Percentiles rank a stretch among this genome's conserved stretches.
Conservation (phyloP, 2,888 invertebrate genomes). For the Agrotis segetum region DNA sequence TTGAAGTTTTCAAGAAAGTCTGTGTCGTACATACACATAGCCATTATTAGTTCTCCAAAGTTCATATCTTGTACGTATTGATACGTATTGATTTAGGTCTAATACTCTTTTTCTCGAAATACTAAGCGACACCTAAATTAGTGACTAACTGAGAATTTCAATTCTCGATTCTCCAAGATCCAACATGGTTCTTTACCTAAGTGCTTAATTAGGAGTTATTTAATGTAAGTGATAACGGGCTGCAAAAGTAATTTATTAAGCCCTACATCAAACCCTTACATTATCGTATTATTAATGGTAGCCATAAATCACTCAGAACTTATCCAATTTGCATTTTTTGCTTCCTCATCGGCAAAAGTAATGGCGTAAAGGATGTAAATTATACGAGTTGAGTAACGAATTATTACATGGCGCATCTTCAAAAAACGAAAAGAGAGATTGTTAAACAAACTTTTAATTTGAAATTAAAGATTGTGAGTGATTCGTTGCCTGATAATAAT, state of each 20-base stretch:
- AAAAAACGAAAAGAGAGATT: too few species aligned
- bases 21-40: not conserved
- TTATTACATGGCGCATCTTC: too few species aligned
- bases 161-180: too few species aligned
- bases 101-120: too few species aligned
- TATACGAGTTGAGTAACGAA: not conserved
- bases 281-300: conserved; percentile 35
- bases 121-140: too few species aligned
- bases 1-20: not conserved
- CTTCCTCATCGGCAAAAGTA: conserved; percentile 23
- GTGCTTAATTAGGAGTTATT: not conserved
- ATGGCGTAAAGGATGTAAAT: not conserved
- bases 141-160: too few species aligned
- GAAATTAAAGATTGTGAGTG: too few species aligned
- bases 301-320: conserved; percentile 30
- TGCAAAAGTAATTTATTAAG: conserved; percentile 37
- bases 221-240: not conserved
- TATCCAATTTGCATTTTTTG: conserved; percentile 37
- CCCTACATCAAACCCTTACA: conserved; percentile 5
- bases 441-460: too few species aligned
- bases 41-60: conserved; percentile 21
- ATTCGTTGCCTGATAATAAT: too few species aligned
- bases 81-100: too few species aligned
- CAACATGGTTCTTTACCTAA: too few species aligned
- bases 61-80: too few species aligned